phyloP scores from a whole-genome alignment of 35 echinoderm and acorn worm species.

The Nesometra sesokonis region DNA sequence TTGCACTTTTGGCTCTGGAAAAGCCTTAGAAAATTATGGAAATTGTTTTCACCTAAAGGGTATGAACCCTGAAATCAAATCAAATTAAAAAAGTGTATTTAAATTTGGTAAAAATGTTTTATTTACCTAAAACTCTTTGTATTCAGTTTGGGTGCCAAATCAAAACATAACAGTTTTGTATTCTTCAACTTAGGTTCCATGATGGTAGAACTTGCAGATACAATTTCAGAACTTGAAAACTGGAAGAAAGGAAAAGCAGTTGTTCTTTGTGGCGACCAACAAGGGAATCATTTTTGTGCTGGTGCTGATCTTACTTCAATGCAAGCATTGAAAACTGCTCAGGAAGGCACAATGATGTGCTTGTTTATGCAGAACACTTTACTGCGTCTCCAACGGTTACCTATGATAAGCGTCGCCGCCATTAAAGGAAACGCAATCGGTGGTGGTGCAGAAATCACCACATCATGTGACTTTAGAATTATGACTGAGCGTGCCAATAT shows the following conservation, averaged over 20 bases:
- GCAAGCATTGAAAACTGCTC: constrained; percentile 10
- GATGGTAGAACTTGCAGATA: constrained; percentile 85
- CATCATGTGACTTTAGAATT: constrained; percentile 84
- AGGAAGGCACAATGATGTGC: constrained; percentile 64
- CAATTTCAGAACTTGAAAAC: constrained; percentile 50
- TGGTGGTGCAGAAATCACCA: constrained; percentile 64
- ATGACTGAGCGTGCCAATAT: constrained; percentile 32
- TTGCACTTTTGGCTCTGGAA: too few species aligned
- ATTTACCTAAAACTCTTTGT: neutral
- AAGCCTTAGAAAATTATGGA: too few species aligned
- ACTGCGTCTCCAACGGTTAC: constrained; percentile 43
- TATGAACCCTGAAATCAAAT: neutral
- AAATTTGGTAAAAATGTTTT: neutral
- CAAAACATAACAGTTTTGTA: neutral
- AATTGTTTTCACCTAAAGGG: too few species aligned
- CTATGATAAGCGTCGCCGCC: constrained; percentile 61
- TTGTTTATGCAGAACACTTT: constrained; percentile 88
- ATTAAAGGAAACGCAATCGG: constrained; percentile 60
- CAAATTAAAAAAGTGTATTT: neutral
- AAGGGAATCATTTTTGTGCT: constrained; percentile 50
- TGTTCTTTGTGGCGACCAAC: constrained; percentile 39
- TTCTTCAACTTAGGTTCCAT: constrained; percentile 53
- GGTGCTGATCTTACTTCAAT: constrained; percentile 50
- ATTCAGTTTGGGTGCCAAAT: neutral
- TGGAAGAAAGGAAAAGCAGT: constrained; percentile 81